These are phyloP conservation scores for Harmothoe impar DNA, from an alignment of 2,888 invertebrate genomes.

Conservation along the genomic window DNA sequence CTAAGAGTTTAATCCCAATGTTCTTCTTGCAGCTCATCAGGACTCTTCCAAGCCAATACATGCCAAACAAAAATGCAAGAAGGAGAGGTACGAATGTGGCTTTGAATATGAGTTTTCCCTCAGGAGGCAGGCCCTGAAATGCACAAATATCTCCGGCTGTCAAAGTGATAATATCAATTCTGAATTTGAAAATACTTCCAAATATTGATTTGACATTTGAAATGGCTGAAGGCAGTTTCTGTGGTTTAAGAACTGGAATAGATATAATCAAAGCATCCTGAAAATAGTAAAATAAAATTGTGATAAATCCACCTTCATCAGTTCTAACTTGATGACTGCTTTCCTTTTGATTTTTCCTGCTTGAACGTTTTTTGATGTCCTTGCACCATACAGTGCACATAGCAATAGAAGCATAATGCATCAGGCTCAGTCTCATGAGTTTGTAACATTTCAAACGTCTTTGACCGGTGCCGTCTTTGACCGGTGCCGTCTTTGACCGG, in stretches of 20 bases:
- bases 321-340: not conserved
- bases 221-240: not conserved
- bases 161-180: constrained; percentile 15
- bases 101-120: constrained; percentile 5
- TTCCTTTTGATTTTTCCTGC: not conserved
- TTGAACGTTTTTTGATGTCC: not conserved
- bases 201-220: not conserved
- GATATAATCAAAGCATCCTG: constrained; percentile 16
- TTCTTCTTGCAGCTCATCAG: not conserved
- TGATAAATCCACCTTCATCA: not conserved
- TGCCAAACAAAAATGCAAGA: not conserved
- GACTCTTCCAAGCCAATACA: not conserved
- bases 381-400: not conserved
- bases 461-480: too few species aligned
- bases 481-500: too few species aligned
- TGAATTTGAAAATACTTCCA: constrained; percentile 31
- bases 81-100: not conserved
- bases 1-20: not conserved
- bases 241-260: not conserved
- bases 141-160: not conserved
- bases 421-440: too few species aligned
- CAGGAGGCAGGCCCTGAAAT: not conserved
- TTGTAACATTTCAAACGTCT: too few species aligned
- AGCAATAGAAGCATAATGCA: not conserved
- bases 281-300: constrained; percentile 1